Percentiles rank a stretch among this genome's conserved stretches.
Conservation (phyloP, 2,797 vertebrate genomes). For the Pteropus rufus region DNA sequence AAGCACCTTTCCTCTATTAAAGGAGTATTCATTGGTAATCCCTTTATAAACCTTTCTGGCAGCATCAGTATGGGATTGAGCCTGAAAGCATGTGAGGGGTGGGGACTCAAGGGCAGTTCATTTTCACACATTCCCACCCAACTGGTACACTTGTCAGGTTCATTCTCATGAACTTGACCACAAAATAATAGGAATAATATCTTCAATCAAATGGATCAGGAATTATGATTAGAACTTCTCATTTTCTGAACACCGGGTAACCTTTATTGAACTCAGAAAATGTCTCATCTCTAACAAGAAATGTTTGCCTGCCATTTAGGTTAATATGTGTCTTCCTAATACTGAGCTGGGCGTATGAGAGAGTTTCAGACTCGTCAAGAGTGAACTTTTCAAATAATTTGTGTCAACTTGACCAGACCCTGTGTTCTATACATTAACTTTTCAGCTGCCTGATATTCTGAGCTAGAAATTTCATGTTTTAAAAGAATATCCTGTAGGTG, state of each 20-base stretch:
- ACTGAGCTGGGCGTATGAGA: neutral
- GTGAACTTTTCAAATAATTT: slow-evolving; percentile 36
- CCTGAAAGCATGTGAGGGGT: neutral
- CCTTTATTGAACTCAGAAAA: slow-evolving; percentile 39
- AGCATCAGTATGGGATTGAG: neutral
- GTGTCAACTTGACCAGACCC: slow-evolving; percentile 8
- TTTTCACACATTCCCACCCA: neutral
- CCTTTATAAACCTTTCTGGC: neutral
- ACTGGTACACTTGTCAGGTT: neutral
- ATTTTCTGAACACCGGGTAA: slow-evolving; percentile 42
- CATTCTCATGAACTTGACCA: neutral
- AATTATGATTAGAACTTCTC: slow-evolving; percentile 51
- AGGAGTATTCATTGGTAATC: neutral
- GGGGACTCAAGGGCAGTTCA: neutral
- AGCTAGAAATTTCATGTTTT: slow-evolving; percentile 29
- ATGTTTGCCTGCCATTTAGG: neutral
- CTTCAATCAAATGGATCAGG: slow-evolving; percentile 35
- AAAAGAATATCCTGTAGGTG: neutral
- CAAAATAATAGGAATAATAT: slow-evolving; percentile 45
- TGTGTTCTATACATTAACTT: neutral
- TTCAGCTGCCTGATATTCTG: slow-evolving; percentile 46
- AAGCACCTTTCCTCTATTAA: neutral
- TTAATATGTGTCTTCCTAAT: neutral
- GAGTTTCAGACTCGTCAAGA: neutral
- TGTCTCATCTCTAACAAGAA: slow-evolving; percentile 37